Base-by-base conservation (phyloP, 2,888 invertebrate species). In the Drepanosiphum platanoidis region DNA sequence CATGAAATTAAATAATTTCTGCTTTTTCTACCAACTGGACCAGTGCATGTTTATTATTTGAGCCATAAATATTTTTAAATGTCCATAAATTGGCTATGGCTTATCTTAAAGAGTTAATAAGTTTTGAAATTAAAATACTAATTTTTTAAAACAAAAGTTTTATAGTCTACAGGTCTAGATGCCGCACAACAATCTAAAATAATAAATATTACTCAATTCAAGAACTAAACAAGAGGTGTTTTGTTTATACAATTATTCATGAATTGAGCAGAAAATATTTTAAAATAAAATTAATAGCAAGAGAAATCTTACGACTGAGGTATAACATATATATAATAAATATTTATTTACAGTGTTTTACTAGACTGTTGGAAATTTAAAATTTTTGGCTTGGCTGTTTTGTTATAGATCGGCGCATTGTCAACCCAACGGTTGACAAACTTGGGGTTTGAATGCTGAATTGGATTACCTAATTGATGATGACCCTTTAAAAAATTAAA, bases 351-450 rank as follows among this genome's bases (percentile, higher is more conserved):
- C 80, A 27, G 15, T 30, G 15, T 80, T 36, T 18, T 42, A 64
- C 13, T n/a, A n/a, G 52, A 0, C 18, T 52, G 27, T 7, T 36
- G 22, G 5, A 22, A 13, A 11, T 1, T 77, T 1, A 13, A 13
- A 32, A 3, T 36, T 11, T 36, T 64, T 30, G 27, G n/a, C 36
- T 8, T 61, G 8, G 36, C 27, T 27, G 27, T 9, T 30, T 39
- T 78, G 39, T 9, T 66, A 22, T 78, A 11, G 18, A 58, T 30
- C 30, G 8, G 32, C 11, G n/a, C 0, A 61, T 36, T 27, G 32
- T 71, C 39, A 81, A 81, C 11, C 81, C 81, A 81, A 71, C 58
- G 0, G 32, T 81, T 81, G 8, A 81, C 71, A 18, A 71, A 39
- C 36, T 68, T 34, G 11, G 64, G 32, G 9, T 68, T 46, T 3